These are phyloP conservation scores for Thymelicus sylvestris DNA, from an alignment of 2,888 invertebrate genomes.

Conservation along the genomic window DNA sequence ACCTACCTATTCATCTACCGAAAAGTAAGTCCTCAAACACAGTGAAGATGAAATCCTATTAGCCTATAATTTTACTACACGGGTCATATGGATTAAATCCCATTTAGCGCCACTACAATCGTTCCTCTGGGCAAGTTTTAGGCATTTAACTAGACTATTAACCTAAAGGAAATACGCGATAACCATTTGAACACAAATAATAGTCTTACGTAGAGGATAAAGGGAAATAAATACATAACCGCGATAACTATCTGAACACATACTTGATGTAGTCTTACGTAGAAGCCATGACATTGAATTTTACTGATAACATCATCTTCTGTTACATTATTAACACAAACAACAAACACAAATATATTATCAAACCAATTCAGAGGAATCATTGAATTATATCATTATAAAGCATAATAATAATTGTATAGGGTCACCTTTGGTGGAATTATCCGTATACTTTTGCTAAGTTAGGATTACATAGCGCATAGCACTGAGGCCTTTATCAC, in stretches of 20 bases:
- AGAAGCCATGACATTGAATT: constrained; percentile 69
- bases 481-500: constrained; percentile 56
- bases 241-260: constrained; percentile 22
- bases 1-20: constrained; percentile 21
- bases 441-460: constrained; percentile 77
- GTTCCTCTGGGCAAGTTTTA: constrained; percentile 73
- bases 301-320: constrained; percentile 52
- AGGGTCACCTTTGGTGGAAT: constrained; percentile 72
- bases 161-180: constrained; percentile 45
- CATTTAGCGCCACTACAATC: constrained; percentile 59
- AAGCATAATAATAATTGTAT: constrained; percentile 59
- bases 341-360: constrained; percentile 55
- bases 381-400: constrained; percentile 47
- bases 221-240: constrained; percentile 42
- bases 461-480: constrained; percentile 67
- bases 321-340: constrained; percentile 57
- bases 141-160: constrained; percentile 61
- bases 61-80: constrained; percentile 64
- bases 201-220: constrained; percentile 43
- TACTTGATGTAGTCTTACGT: constrained; percentile 41
- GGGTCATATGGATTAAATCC: constrained; percentile 68
- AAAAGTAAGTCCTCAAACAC: constrained; percentile 46
- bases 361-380: constrained; percentile 41
- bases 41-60: constrained; percentile 56
- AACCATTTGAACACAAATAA: constrained; percentile 24